phyloP scores from a whole-genome alignment of 1,140 invertebrate species.

The Lucilia sericata region DNA sequence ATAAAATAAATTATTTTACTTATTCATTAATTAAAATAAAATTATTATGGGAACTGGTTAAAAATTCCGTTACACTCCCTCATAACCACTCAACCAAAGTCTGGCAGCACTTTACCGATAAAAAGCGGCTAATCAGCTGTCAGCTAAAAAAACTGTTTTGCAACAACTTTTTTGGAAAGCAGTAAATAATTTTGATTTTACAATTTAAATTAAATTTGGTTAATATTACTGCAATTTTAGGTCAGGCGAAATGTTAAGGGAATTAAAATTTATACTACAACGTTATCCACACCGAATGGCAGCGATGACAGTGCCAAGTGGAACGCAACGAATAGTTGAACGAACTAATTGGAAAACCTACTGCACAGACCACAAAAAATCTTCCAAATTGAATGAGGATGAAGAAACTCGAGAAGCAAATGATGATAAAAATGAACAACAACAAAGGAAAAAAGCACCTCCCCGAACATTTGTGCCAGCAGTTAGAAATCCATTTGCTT shows the following conservation, averaged over 20 bases:
- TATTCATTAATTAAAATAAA: too few relatives aligned
- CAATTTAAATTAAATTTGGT: constrained; percentile 3
- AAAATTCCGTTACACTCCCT: too few relatives aligned
- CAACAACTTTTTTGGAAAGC: neutral
- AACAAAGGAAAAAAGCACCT: neutral
- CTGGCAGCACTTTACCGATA: neutral
- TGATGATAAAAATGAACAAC: neutral
- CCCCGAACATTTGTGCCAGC: constrained; percentile 40
- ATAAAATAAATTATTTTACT: too few relatives aligned
- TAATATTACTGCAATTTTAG: neutral
- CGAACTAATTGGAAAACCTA: constrained; percentile 24
- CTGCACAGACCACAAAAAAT: neutral
- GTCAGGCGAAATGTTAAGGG: neutral
- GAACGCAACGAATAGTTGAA: neutral
- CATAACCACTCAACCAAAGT: too few relatives aligned
- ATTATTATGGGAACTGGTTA: too few relatives aligned
- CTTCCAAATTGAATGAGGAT: neutral
- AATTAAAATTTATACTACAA: neutral
- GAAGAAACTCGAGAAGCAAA: neutral
- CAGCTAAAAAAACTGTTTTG: constrained; percentile 5
- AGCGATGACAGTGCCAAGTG: neutral
- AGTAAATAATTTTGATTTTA: neutral
- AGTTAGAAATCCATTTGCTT: constrained; percentile 57
- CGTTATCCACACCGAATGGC: neutral
- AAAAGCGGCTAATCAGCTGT: neutral